Base-by-base conservation (phyloP, 1,140 invertebrate species). In the Zophobas atratus region DNA sequence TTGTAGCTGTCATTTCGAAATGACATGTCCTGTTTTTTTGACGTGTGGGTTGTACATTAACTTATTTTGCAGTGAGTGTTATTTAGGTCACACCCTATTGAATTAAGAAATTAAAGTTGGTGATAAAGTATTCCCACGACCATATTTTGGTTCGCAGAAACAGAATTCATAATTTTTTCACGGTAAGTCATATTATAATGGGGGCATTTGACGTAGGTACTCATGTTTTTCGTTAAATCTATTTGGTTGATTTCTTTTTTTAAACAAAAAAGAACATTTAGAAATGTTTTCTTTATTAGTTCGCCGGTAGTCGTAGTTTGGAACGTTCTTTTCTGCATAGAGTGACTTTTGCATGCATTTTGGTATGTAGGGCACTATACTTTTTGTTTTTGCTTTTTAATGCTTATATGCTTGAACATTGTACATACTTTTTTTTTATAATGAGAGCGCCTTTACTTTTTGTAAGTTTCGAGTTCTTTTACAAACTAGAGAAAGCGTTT, bases 1-100 rank as follows among this genome's bases (percentile, higher is more conserved):
- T 78, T 63, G 55, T 76, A 46, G 71, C 34, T 75, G 75, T 79
- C 75, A 76, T 55, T 77, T 72, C 41, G 39, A 82, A 79, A 75
- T 63, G 82, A 84, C 75, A 84, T 84, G 82, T 79, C 80, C 80
- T 72, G 78, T 82, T 74, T 77, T 82, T 84, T 82, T 80, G 78
- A 82, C 80, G 81, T 83, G 81, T 84, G 78, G 83, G 81, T 43
- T 70, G 82, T 70, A 67, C 38, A 67, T 67, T 67, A 43, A 38
- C 8, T 20, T 43, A 67, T 48, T 80, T 81, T 80, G 67, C 38
- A 74, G 78, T 79, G 60, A 77, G 60, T 60, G 76, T 79, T 71
- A 80, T 79, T 71, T 79, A 76, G 78, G 80, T 78, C 80, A 80
- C 77, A 81, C 79, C 79, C 73, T 71, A 57, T 38, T 74, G 53